phyloP scores from a whole-genome alignment of 2,888 invertebrate genomes.

The Serrognathus titanus region DNA sequence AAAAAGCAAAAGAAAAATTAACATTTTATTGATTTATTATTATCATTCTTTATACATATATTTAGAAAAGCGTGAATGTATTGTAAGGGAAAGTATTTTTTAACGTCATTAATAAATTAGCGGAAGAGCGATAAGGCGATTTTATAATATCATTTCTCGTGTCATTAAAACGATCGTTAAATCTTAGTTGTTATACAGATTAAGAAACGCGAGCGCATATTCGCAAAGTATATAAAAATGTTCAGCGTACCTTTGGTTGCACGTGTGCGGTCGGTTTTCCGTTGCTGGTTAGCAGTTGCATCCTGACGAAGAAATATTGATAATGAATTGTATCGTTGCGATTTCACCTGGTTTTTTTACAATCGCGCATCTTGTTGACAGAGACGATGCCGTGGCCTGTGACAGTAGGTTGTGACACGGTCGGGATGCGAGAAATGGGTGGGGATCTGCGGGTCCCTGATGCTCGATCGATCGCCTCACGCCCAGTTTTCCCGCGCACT shows the following conservation, averaged over 20 bases:
- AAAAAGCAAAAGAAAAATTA: too few species aligned
- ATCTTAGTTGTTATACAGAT: too few species aligned
- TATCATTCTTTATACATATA: too few species aligned
- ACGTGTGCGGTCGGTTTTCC: slow-evolving; percentile 8
- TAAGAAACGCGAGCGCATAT: too few species aligned
- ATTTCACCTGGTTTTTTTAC: slow-evolving; percentile 28
- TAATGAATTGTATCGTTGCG: slow-evolving; percentile 9
- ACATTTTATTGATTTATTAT: too few species aligned
- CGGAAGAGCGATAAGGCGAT: too few species aligned
- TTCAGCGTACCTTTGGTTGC: slow-evolving; percentile 10
- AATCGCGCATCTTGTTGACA: slow-evolving; percentile 44
- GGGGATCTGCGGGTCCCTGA: slow-evolving; percentile 41
- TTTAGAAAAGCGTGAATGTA: too few species aligned
- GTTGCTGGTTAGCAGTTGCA: background rate
- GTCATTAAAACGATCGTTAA: too few species aligned
- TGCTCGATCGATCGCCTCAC: slow-evolving; percentile 44
- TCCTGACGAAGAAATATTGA: background rate
- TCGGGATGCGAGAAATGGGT: slow-evolving; percentile 38
- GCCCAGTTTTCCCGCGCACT: slow-evolving; percentile 45
- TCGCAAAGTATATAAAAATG: too few species aligned
- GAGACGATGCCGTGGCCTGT: slow-evolving; percentile 39
- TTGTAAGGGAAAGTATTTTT: too few species aligned
- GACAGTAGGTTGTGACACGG: slow-evolving; percentile 43
- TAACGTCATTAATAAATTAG: too few species aligned
- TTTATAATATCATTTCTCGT: too few species aligned